phyloP scores from a whole-genome alignment of 2,888 invertebrate genomes.

The Chloromyia formosa region DNA sequence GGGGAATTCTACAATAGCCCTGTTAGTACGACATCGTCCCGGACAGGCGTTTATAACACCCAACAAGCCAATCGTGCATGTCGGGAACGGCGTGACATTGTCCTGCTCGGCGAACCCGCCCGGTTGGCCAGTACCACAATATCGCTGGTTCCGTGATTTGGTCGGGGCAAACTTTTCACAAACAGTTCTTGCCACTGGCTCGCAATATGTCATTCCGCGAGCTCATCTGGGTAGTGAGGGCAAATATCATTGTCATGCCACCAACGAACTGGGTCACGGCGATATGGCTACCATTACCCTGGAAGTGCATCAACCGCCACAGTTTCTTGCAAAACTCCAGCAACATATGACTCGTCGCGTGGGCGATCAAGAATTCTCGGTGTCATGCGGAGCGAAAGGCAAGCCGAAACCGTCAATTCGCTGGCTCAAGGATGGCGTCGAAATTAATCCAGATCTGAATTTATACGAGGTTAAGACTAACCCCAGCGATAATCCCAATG shows the following conservation, averaged over 20 bases:
- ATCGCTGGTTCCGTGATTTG: slow-evolving; percentile 87
- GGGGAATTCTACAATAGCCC: slow-evolving; percentile 82
- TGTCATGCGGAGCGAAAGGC: slow-evolving; percentile 86
- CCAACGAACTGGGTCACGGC: slow-evolving; percentile 88
- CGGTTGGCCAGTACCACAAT: slow-evolving; percentile 92
- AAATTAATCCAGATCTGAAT: slow-evolving; percentile 79
- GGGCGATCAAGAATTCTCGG: slow-evolving; percentile 80
- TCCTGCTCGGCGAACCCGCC: slow-evolving; percentile 88
- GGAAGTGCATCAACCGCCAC: slow-evolving; percentile 89
- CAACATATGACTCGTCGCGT: slow-evolving; percentile 83
- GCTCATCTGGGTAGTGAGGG: slow-evolving; percentile 89
- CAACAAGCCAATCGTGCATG: slow-evolving; percentile 83
- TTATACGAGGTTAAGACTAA: slow-evolving; percentile 84
- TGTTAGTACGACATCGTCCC: slow-evolving; percentile 86
- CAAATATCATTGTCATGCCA: slow-evolving; percentile 88
- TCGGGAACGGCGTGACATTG: slow-evolving; percentile 82
- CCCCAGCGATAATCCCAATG: slow-evolving; percentile 78
- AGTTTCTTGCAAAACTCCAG: slow-evolving; percentile 82
- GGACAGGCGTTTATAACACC: slow-evolving; percentile 85
- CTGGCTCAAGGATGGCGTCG: slow-evolving; percentile 87
- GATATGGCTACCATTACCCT: slow-evolving; percentile 84
- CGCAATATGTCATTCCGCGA: slow-evolving; percentile 84
- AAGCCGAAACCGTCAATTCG: slow-evolving; percentile 85
- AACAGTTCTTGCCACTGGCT: slow-evolving; percentile 78
- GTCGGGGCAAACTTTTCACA: slow-evolving; percentile 69